Evolutionary conservation across 2,113 vertebrate species (phyloP), one percentile per base, ranked within the genome.

Genomic region (Sylvietta virens): DNA sequence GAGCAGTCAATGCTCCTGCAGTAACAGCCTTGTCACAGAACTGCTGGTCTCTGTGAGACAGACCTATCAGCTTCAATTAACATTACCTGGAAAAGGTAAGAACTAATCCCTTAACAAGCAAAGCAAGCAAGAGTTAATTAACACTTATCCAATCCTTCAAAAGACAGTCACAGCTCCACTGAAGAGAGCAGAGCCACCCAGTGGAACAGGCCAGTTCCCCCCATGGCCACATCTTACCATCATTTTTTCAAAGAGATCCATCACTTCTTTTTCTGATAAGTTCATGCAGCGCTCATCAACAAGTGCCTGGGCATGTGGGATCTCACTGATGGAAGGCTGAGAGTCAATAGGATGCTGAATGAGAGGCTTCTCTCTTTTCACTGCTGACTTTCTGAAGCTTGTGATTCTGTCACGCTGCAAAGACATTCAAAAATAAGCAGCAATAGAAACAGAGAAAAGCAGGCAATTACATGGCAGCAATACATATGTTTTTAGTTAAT

Each of bases 181-280:
- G 28, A 72, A 28, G 9, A 72, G 26, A 92, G 15, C 1, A 66
- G 31, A 81, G 8, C 27, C 11, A 26, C 20, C 21, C 17, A 53
- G 31, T 2, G 11, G 10, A 71, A 76, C 13, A 23, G 15, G 26
- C 15, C 31, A 37, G 20, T 11, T 73, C 64, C 23, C 30, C 50
- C 37, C 47, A 40, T 0, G 19, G 1, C 21, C 30, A 57, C 39
- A 83, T 10, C 98, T 99, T 96, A 99, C 99, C 99, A 99, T 99
- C 99, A 99, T 99, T 97, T 99, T 99, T 95, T 99, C 99, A 96
- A 99, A 99, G 69, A 99, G 98, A 97, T 99, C 99, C 95, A 99
- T 97, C 61, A 99, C 99, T 98, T 99, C 99, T 91, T 99, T 99
- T 96, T 99, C 99, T 5, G 99, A 99, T 85, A 99, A 98, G 94